A percentile compares a stretch with the other conserved stretches of the same genome.
phyloP scores from a whole-genome alignment of 2,888 invertebrate genomes.

The Watsonalla cultraria region DNA sequence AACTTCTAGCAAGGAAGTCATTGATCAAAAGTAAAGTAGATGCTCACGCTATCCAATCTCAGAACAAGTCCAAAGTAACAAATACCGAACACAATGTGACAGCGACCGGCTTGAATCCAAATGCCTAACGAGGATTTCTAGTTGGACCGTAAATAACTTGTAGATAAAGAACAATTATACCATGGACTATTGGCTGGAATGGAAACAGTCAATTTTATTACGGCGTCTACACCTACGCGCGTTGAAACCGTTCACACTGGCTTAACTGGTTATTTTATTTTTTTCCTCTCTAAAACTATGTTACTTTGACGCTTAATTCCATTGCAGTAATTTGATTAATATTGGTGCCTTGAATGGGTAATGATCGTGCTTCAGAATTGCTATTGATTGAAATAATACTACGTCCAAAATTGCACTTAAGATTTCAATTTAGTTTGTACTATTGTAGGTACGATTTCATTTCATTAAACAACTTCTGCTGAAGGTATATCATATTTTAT shows the following conservation, averaged over 20 bases:
- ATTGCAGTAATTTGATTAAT: constrained; percentile 1
- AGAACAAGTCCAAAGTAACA: not conserved
- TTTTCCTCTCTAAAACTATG: not conserved
- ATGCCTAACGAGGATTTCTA: constrained; percentile 12
- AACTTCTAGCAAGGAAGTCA: too few relatives aligned
- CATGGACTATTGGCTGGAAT: constrained; percentile 36
- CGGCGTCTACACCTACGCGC: constrained; percentile 55
- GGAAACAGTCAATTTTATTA: constrained; percentile 47
- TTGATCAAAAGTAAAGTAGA: too few relatives aligned
- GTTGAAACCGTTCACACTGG: constrained; percentile 36
- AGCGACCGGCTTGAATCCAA: not conserved
- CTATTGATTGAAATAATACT: too few relatives aligned
- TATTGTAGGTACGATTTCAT: too few relatives aligned
- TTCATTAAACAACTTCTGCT: not conserved
- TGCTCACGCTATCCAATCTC: too few relatives aligned
- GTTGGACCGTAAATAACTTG: constrained; percentile 41
- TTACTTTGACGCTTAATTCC: constrained; percentile 1
- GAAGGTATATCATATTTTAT: too few relatives aligned
- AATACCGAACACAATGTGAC: not conserved
- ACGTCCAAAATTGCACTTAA: too few relatives aligned
- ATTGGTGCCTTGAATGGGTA: not conserved
- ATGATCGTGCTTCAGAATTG: not conserved
- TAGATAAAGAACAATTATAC: constrained; percentile 59
- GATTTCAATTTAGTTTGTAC: too few relatives aligned
- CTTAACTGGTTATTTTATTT: constrained; percentile 6